These are phyloP conservation scores for Drosophila testacea DNA, from an alignment of 2,888 invertebrate species.

Conservation along the genomic window DNA sequence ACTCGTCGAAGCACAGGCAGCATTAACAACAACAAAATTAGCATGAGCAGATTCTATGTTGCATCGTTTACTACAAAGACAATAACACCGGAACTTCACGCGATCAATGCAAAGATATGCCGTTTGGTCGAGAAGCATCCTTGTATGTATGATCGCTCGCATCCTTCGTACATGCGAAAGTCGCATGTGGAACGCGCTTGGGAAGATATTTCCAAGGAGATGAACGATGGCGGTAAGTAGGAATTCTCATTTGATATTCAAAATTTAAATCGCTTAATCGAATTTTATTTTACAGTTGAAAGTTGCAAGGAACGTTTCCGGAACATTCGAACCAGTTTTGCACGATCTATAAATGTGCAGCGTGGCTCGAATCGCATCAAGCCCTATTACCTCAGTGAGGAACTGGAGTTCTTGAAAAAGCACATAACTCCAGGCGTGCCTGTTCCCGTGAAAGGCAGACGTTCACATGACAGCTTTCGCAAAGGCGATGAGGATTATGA, in stretches of 20 bases:
- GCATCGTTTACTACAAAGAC: constrained; percentile 53
- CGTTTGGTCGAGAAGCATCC: constrained; percentile 78
- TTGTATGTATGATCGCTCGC: constrained; percentile 83
- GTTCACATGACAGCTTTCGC: constrained; percentile 43
- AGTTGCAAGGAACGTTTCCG: constrained; percentile 83
- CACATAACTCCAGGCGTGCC: constrained; percentile 77
- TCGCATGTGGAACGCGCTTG: constrained; percentile 80
- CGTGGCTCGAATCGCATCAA: constrained; percentile 79
- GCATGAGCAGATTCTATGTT: constrained; percentile 25
- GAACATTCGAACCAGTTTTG: constrained; percentile 83
- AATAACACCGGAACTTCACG: constrained; percentile 75
- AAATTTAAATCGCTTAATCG: not conserved
- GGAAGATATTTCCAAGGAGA: constrained; percentile 78
- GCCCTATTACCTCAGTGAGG: constrained; percentile 79
- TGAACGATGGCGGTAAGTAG: constrained; percentile 79
- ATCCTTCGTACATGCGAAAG: constrained; percentile 77
- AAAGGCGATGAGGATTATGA: constrained; percentile 49
- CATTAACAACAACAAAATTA: constrained; percentile 18
- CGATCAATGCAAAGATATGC: constrained; percentile 80
- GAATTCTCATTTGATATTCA: not conserved
- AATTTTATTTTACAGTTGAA: constrained; percentile 57
- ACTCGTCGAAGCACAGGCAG: constrained; percentile 57
- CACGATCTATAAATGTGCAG: constrained; percentile 82
- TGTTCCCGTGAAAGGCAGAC: constrained; percentile 52
- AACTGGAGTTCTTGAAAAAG: constrained; percentile 73